phyloP scores from a whole-genome alignment of 2,888 invertebrate species.

The Esperia sulphurella region DNA sequence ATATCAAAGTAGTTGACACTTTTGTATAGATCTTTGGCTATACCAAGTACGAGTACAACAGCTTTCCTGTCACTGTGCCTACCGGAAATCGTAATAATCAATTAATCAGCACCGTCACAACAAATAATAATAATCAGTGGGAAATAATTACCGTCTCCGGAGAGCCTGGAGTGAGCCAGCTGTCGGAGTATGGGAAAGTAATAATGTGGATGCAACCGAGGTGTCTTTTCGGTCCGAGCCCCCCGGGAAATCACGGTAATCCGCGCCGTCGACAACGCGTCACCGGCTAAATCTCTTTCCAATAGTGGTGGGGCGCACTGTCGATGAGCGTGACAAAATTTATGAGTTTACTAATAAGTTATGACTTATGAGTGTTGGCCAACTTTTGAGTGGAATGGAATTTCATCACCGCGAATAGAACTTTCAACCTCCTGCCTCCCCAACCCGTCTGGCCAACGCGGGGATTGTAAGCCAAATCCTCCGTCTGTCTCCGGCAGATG shows the following conservation, averaged over 20 bases:
- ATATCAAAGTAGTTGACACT: too few species aligned
- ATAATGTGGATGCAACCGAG: slow-evolving; percentile 68
- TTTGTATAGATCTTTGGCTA: too few species aligned
- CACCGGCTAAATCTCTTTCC: slow-evolving; percentile 62
- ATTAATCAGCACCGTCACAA: slow-evolving; percentile 3
- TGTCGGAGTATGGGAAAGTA: slow-evolving; percentile 66
- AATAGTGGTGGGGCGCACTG: slow-evolving; percentile 37
- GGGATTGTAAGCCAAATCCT: too few species aligned
- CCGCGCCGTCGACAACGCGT: slow-evolving; percentile 61
- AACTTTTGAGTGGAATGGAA: too few species aligned
- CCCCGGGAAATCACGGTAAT: slow-evolving; percentile 78
- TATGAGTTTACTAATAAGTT: too few species aligned
- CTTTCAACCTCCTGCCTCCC: too few species aligned
- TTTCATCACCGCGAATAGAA: too few species aligned
- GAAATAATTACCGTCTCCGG: slow-evolving; percentile 55
- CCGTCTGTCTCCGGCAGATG: too few species aligned
- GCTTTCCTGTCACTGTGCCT: neutral
- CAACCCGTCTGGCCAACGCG: too few species aligned
- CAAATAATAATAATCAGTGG: slow-evolving; percentile 32
- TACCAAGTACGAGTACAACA: too few species aligned
- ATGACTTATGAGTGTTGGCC: too few species aligned
- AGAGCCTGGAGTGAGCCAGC: slow-evolving; percentile 1
- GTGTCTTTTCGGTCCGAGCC: slow-evolving; percentile 74
- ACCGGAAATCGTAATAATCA: slow-evolving; percentile 6
- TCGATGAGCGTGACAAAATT: too few species aligned